Evolutionary conservation across 2,888 invertebrate genomes (phyloP), one percentile per base, ranked within the genome.

Genomic region (Caenorhabditis auriculariae): DNA sequence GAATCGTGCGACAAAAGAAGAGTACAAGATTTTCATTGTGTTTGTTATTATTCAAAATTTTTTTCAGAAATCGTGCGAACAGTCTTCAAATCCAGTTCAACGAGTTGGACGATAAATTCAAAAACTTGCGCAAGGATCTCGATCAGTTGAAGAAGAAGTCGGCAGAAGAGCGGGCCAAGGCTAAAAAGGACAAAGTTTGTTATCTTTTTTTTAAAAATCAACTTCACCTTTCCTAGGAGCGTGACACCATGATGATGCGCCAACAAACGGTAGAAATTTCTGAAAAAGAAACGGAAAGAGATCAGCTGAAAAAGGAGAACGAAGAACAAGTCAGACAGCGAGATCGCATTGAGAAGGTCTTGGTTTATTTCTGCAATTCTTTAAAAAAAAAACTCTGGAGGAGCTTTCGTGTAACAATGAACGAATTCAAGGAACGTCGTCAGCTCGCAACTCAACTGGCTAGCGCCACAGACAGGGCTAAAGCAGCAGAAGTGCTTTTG

Each of bases 141-240:
- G 73, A 73, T 29, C 50, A 56, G 21, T 29, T 69, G 42, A 70
- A 71, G 53, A 73, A 73, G 61, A 69, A 70, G 59, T 51, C 60
- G 6, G 50, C 56, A 3, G 72, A 72, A 24, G 72, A 72, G 41
- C 54, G 65, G 28, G 42, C 53, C 7, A 66, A 66, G 56, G 37
- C 51, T 9, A 71, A 65, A 38, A 68, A 66, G 47, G 70, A 72
- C 39, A 57, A 66, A 47, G 70, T 62, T 21, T 51, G 56, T 19
- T n/a, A n/a, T n/a, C n/a, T n/a, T n/a, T n/a, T n/a, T n/a, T n/a
- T n/a, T n/a, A n/a, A n/a, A n/a, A n/a, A n/a, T n/a, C n/a, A n/a
- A n/a, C n/a, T n/a, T n/a, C n/a, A n/a, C n/a, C n/a, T n/a, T n/a
- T n/a, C n/a, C n/a, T n/a, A n/a, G 42, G 43, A 23, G 5, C 7